A percentile compares a stretch with the other conserved stretches of the same genome.
phyloP scores from a whole-genome alignment of 1,140 invertebrate species.

The Pachyrhynchus sulphureomaculatus region DNA sequence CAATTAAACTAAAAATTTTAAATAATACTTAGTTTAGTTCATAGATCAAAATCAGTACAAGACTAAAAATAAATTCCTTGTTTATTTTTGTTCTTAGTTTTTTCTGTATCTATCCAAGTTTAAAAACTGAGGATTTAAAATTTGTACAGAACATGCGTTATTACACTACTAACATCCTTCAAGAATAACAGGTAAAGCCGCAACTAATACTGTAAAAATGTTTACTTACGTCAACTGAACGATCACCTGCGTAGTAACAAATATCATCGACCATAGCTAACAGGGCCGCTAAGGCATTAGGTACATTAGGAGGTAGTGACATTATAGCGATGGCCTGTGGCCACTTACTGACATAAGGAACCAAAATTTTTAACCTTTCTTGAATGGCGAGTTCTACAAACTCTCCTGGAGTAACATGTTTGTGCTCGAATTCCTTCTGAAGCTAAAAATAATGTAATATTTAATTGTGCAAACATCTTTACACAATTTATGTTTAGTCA shows the following conservation, averaged over 20 bases:
- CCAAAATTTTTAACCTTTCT: conserved; percentile 74
- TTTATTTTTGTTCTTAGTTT: no score
- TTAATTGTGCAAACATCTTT: no score
- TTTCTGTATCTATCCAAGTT: no score
- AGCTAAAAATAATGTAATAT: conserved; percentile 10
- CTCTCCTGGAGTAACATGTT: conserved; percentile 51
- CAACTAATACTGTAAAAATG: not conserved
- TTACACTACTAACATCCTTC: no score
- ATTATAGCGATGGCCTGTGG: conserved; percentile 81
- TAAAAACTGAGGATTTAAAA: not conserved
- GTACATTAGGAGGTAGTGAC: conserved; percentile 75
- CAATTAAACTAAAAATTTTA: conserved; percentile 82
- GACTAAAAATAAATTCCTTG: no score
- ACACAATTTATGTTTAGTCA: no score
- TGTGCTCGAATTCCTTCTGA: not conserved
- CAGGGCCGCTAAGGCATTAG: conserved; percentile 72
- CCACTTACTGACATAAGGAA: conserved; percentile 78
- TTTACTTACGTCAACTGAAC: conserved; percentile 82
- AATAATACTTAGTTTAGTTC: no score
- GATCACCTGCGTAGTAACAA: conserved; percentile 85
- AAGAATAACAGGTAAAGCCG: not conserved
- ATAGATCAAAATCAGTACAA: no score
- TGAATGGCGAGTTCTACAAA: conserved; percentile 73
- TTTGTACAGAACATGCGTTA: no score
- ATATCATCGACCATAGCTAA: conserved; percentile 84